Evolutionary conservation across 2,797 vertebrate genomes (phyloP).

Genomic region (Megaceryle alcyon): DNA sequence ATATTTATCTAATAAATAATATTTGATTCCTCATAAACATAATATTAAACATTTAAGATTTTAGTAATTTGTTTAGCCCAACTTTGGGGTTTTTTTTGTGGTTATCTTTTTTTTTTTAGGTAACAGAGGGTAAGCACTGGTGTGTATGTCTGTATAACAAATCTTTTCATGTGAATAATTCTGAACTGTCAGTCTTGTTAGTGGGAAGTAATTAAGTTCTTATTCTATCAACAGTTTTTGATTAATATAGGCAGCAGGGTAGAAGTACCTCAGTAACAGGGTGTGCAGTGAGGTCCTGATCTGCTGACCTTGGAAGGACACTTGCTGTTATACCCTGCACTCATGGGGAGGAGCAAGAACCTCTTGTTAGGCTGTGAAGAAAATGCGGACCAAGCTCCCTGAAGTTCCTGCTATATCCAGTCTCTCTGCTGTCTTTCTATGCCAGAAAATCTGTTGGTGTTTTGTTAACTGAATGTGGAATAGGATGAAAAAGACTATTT

Average conservation of each 20-base stretch:
- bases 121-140: background rate
- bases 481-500: background rate
- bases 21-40: background rate
- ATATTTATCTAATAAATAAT: background rate
- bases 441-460: background rate
- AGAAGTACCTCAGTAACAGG: background rate
- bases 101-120: background rate
- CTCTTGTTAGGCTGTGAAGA: background rate
- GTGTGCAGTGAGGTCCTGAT: background rate
- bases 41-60: background rate
- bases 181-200: background rate
- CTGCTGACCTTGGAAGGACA: background rate
- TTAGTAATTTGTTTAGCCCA: background rate
- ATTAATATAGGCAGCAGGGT: background rate
- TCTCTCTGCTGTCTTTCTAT: background rate
- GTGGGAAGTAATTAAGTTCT: background rate
- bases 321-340: background rate
- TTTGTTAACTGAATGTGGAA: background rate
- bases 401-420: background rate
- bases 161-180: background rate
- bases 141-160: background rate
- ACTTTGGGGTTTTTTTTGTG: background rate
- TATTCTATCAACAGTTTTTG: background rate
- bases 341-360: background rate
- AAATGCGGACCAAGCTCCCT: background rate